A percentile compares a stretch with the other conserved stretches of the same genome.
Conservation (phyloP, 2,113 vertebrate genomes). For the Seriola quinqueradiata region DNA sequence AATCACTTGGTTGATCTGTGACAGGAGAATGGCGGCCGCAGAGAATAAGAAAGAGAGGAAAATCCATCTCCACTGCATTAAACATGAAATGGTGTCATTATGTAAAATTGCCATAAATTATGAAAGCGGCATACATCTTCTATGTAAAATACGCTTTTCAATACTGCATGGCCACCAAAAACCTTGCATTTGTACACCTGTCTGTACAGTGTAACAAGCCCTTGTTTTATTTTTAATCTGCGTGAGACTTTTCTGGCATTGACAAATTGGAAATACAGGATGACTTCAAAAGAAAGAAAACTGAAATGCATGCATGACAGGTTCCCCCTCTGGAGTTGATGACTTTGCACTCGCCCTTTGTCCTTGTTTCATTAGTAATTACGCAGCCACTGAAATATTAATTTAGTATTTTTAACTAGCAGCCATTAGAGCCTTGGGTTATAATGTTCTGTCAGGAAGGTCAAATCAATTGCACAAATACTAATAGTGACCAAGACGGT, state of each 20-base stretch:
- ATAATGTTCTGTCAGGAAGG: constrained; percentile 57
- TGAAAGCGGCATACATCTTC: constrained; percentile 50
- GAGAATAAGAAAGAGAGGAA: constrained; percentile 38
- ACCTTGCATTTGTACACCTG: constrained; percentile 32
- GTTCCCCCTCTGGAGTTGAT: constrained; percentile 46
- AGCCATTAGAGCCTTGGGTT: constrained; percentile 58
- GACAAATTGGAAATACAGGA: constrained; percentile 14
- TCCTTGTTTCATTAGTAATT: constrained; percentile 77
- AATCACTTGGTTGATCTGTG: constrained; percentile 49
- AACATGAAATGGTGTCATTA: constrained; percentile 72
- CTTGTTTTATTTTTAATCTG: constrained; percentile 4
- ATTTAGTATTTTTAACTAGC: constrained; percentile 74
- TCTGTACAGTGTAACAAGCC: background rate
- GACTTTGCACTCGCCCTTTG: constrained; percentile 69
- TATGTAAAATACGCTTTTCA: constrained; percentile 50
- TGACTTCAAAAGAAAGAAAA: background rate
- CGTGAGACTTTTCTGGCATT: constrained; percentile 4
- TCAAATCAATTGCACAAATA: constrained; percentile 70
- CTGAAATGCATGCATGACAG: constrained; percentile 6
- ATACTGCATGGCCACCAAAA: constrained; percentile 42
- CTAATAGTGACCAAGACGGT: constrained; percentile 42
- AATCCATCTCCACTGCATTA: constrained; percentile 61
- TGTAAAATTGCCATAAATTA: constrained; percentile 69
- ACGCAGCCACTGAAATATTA: constrained; percentile 69
- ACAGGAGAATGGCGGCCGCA: constrained; percentile 18